Evolutionary conservation across 2,888 invertebrate species (phyloP).

Genomic region (Lamellibrachia columna): DNA sequence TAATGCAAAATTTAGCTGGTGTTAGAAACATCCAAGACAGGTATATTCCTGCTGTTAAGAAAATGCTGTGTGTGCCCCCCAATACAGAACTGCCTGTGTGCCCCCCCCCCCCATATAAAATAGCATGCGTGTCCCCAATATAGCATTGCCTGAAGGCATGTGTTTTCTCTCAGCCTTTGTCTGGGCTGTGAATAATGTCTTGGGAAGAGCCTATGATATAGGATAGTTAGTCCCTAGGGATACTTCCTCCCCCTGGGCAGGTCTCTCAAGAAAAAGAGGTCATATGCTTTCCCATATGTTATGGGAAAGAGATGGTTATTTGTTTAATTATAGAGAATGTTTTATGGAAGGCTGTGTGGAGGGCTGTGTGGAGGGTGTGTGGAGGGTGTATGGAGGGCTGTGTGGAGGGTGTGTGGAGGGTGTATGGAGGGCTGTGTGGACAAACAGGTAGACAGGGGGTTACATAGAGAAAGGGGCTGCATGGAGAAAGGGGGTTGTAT

Average conservation of each 20-base stretch:
- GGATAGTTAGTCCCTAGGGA: neutral
- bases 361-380: neutral
- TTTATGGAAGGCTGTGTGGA: neutral
- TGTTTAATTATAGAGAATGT: neutral
- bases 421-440: no score
- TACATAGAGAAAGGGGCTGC: neutral
- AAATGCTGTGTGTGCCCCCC: neutral
- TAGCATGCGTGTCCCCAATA: neutral
- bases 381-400: neutral
- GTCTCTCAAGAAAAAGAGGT: neutral
- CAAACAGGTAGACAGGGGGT: neutral
- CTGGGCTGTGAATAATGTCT: neutral
- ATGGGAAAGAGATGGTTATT: neutral
- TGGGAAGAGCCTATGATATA: neutral
- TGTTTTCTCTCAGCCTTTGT: neutral
- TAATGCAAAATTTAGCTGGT: no score
- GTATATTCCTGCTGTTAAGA: no score
- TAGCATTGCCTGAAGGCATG: neutral
- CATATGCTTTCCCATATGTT: neutral
- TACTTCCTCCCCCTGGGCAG: neutral
- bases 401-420: neutral
- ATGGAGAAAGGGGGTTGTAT: neutral
- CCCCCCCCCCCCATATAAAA: neutral
- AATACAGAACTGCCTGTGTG: neutral
- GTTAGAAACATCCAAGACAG: no score